Conservation (phyloP, 2,888 invertebrate genomes). For the Deladenus siricidicola region DNA sequence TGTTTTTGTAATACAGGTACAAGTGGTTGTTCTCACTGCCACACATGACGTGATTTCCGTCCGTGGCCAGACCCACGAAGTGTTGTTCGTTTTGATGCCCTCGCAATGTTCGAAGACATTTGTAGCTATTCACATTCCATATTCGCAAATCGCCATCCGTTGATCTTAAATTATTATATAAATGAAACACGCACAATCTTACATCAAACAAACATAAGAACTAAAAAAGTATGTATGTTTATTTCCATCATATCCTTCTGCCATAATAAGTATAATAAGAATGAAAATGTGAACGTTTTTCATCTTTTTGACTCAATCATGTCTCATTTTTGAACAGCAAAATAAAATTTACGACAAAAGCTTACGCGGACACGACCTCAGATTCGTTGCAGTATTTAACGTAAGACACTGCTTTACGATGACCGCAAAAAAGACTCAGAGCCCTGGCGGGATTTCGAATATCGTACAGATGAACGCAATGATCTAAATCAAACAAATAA, state of each 20-base stretch:
- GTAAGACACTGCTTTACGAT: conserved; percentile 86
- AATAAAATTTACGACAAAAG: conserved; percentile 24
- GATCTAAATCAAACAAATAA: conserved; percentile 60
- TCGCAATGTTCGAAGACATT: conserved; percentile 74
- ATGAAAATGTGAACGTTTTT: too few relatives aligned
- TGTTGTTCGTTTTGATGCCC: conserved; percentile 91
- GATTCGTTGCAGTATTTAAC: conserved; percentile 77
- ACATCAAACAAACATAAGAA: background rate
- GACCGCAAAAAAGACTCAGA: conserved; percentile 74
- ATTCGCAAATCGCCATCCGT: conserved; percentile 82
- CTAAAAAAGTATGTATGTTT: background rate
- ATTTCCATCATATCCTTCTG: too few relatives aligned
- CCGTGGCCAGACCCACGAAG: conserved; percentile 84
- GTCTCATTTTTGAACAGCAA: too few relatives aligned
- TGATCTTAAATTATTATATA: conserved; percentile 58
- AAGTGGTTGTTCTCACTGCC: conserved; percentile 85
- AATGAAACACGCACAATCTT: background rate
- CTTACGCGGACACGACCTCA: conserved; percentile 74
- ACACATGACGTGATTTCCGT: conserved; percentile 83
- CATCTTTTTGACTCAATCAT: too few relatives aligned
- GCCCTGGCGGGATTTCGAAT: conserved; percentile 74
- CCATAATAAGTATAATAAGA: too few relatives aligned
- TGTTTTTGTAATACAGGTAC: conserved; percentile 80
- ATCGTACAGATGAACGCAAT: conserved; percentile 91
- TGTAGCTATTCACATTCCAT: conserved; percentile 69